Base-by-base conservation (phyloP, 2,888 invertebrate species). In the Lasioglossum malachurum region DNA sequence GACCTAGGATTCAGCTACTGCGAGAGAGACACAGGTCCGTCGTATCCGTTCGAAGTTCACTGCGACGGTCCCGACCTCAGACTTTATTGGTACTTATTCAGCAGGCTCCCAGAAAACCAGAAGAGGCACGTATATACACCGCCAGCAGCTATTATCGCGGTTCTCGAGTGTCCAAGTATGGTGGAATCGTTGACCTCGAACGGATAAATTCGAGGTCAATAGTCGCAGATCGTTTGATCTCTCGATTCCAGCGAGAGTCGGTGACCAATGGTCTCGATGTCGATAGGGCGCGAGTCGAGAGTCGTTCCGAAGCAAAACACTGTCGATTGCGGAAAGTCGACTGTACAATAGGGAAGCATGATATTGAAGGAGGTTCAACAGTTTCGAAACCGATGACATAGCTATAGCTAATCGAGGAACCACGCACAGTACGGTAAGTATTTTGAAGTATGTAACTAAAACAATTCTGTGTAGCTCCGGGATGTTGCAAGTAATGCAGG, bases 251-350 rank as follows among this genome's bases (percentile, higher is more conserved):
- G 73, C 84, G 80, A 79, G 83, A 82, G 83, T 85, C 67, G 75
- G 75, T 79, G 87, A 86, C 85, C 89, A 75, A 53, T 72, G 84
- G 64, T 74, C 76, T 77, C 80, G 75, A 74, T 82, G 78, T 91
- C 87, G 90, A 90, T 87, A 89, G 73, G 57, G 72, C 67, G 77
- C 76, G 49, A 86, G 78, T 90, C 91, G 89, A 91, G 80, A 90
- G 79, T 89, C 87, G 82, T 75, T 75, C 35, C 81, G 84, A 87
- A 90, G 90, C 91, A 92, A 94, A 94, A 93, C 93, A 94, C 92
- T 94, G 94, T 94, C 94, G 94, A 95, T 94, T 94, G 94, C 94
- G 94, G 94, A 94, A 94, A 93, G 92, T 94, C 94, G 94, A 94
- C 90, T 91, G 80, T 27, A n/a, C 76, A 94, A 74, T 87, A 93